Evolutionary conservation across 2,113 vertebrate species (phyloP).

Genomic region (Gnathonemus longibarbis): DNA sequence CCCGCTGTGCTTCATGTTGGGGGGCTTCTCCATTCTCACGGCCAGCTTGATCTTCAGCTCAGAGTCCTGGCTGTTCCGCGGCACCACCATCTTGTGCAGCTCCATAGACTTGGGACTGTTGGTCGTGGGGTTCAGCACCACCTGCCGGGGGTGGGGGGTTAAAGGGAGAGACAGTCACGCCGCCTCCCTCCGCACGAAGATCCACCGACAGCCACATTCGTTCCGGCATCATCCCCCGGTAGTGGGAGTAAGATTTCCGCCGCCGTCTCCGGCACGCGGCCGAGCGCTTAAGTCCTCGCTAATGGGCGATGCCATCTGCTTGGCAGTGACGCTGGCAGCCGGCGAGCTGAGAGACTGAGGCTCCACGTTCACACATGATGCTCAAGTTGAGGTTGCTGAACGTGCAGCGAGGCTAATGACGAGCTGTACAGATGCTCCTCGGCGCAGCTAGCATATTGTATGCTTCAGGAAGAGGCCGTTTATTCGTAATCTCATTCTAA

Average conservation of each 20-base stretch:
- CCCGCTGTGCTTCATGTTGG: constrained; percentile 97
- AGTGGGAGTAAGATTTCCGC: neutral
- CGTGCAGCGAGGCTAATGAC: neutral
- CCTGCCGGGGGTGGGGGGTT: constrained; percentile 51
- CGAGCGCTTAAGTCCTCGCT: neutral
- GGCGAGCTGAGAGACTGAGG: neutral
- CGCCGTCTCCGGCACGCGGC: neutral
- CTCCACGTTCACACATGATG: constrained; percentile 1
- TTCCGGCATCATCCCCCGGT: neutral
- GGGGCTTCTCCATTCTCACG: constrained; percentile 92
- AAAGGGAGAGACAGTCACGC: neutral
- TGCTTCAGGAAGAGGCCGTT: neutral
- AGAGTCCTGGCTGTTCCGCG: constrained; percentile 89
- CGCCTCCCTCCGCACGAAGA: neutral
- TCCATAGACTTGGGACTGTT: constrained; percentile 85
- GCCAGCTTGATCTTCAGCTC: constrained; percentile 92
- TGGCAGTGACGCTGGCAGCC: neutral
- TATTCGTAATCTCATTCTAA: neutral
- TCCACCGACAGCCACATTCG: neutral
- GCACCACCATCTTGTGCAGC: constrained; percentile 84
- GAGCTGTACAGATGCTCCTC: neutral
- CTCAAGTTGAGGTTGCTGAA: neutral
- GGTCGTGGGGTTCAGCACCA: constrained; percentile 82
- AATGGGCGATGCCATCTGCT: constrained; percentile 11
- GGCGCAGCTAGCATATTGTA: neutral